phyloP scores from a whole-genome alignment of 2,888 invertebrate species.

The Darwinula stevensoni region DNA sequence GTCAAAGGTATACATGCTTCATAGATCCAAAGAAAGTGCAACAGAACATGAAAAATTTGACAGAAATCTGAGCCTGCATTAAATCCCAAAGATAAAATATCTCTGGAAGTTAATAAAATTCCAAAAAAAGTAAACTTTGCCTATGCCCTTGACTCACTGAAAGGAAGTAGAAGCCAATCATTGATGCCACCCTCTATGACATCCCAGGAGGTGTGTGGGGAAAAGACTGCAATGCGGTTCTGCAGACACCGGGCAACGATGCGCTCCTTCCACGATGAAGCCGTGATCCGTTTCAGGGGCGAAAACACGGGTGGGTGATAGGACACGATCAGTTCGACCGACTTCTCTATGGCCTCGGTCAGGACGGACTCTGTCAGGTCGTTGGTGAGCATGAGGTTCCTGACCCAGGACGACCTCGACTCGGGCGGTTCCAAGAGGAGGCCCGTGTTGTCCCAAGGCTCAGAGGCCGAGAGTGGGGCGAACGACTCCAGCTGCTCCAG shows the following conservation, averaged over 20 bases:
- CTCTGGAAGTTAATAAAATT: no score
- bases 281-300: slow-evolving; percentile 43
- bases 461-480: slow-evolving; percentile 39
- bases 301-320: slow-evolving; percentile 90
- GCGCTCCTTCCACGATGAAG: slow-evolving; percentile 34
- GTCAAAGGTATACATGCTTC: no score
- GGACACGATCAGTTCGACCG: slow-evolving; percentile 49
- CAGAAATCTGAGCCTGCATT: no score
- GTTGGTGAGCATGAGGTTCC: slow-evolving; percentile 36
- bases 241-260: slow-evolving; percentile 47
- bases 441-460: slow-evolving; percentile 84
- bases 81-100: no score
- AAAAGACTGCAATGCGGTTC: slow-evolving; percentile 58
- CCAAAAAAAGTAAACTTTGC: no score
- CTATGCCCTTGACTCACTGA: no score
- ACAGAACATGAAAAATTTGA: no score
- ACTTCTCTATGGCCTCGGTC: slow-evolving; percentile 36
- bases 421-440: slow-evolving; percentile 39
- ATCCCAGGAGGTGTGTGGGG: slow-evolving; percentile 80
- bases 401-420: no score
- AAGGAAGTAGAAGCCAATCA: slow-evolving; percentile 60
- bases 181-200: slow-evolving; percentile 52
- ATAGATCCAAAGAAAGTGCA: no score
- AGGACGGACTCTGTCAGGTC: slow-evolving; percentile 69
- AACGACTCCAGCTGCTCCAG: slow-evolving; percentile 26